Evolutionary conservation across 2,113 vertebrate species (phyloP).

Genomic region (Antennarius striatus): DNA sequence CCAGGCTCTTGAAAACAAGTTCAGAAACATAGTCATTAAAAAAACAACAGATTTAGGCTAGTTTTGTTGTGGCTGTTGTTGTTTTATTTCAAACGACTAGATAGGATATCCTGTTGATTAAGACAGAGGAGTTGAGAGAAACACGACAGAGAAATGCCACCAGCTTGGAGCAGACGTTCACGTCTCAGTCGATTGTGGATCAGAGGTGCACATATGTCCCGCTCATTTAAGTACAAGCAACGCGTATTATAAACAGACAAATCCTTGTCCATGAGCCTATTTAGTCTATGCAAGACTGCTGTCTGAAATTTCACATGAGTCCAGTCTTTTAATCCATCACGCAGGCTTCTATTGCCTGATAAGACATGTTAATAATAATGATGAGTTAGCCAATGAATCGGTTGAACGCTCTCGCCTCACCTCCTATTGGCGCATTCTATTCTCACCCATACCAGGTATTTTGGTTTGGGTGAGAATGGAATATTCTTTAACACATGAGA

Average conservation of each 20-base stretch:
- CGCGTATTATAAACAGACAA: slow-evolving; percentile 9
- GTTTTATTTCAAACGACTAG: slow-evolving; percentile 52
- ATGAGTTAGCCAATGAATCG: too few relatives aligned
- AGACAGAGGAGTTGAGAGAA: slow-evolving; percentile 18
- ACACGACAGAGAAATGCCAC: slow-evolving; percentile 40
- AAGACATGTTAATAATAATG: too few relatives aligned
- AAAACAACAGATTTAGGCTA: slow-evolving; percentile 58
- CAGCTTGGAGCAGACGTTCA: slow-evolving; percentile 30
- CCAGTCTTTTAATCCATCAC: neutral
- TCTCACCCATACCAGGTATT: too few relatives aligned
- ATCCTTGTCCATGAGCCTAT: slow-evolving; percentile 5
- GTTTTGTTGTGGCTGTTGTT: slow-evolving; percentile 58
- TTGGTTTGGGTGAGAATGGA: too few relatives aligned
- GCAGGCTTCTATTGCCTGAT: too few relatives aligned
- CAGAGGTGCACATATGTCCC: slow-evolving; percentile 30
- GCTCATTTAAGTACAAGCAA: neutral
- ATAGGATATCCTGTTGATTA: slow-evolving; percentile 37
- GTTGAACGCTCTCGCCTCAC: too few relatives aligned
- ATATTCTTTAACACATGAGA: too few relatives aligned
- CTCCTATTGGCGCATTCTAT: too few relatives aligned
- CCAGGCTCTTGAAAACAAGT: slow-evolving; percentile 69
- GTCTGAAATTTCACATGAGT: neutral
- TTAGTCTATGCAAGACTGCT: slow-evolving; percentile 16
- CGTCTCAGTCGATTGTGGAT: slow-evolving; percentile 24
- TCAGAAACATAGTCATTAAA: slow-evolving; percentile 67